phyloP scores from a whole-genome alignment of 2,797 vertebrate species.

The Rhinella marina region DNA sequence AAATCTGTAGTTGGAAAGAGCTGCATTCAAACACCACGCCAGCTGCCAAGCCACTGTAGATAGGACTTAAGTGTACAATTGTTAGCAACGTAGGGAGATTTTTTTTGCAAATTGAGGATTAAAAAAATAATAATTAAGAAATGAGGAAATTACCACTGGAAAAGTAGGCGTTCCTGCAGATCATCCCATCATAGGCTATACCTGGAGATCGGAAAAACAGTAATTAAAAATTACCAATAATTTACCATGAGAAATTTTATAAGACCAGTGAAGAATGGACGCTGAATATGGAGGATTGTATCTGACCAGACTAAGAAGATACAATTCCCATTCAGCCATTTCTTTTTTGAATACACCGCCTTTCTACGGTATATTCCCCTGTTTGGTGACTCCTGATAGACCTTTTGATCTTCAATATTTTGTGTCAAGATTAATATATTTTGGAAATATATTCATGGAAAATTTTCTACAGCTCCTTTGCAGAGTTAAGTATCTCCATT shows the following conservation, averaged over 20 bases:
- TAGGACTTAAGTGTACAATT: constrained; percentile 13
- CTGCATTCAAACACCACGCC: not conserved
- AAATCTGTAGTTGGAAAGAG: constrained; percentile 51
- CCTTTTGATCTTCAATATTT: too few species aligned
- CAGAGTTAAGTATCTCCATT: too few species aligned
- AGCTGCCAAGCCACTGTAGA: constrained; percentile 36
- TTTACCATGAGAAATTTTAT: not conserved
- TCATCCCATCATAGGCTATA: not conserved
- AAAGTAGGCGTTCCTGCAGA: not conserved
- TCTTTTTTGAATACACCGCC: too few species aligned
- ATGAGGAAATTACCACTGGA: not conserved
- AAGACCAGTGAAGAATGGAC: not conserved
- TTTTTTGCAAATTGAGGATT: constrained; percentile 5
- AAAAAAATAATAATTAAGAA: constrained; percentile 20
- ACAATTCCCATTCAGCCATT: too few species aligned
- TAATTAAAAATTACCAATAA: constrained; percentile 3
- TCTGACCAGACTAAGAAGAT: not conserved
- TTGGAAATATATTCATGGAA: too few species aligned
- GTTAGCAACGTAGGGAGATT: constrained; percentile 31
- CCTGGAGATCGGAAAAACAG: not conserved
- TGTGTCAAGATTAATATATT: too few species aligned
- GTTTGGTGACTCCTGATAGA: too few species aligned
- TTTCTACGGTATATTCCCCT: too few species aligned
- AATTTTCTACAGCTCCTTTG: too few species aligned
- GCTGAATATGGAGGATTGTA: not conserved